Base-by-base conservation (phyloP, 2,888 invertebrate species). In the Brachynemurus nebulosus region DNA sequence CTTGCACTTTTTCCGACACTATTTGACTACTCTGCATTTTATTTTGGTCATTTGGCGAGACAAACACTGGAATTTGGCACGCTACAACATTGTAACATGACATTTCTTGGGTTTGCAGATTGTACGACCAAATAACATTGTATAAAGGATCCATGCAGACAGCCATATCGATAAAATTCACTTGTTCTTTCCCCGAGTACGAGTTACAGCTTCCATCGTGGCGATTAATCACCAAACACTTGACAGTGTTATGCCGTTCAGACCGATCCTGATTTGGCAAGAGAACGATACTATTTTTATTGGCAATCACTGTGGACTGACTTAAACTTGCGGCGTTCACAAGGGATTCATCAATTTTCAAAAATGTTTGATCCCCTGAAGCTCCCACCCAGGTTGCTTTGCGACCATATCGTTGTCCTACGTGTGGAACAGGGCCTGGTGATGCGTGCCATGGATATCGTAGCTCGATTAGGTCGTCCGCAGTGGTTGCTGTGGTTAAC, bases 361-460 rank as follows among this genome's bases (percentile, higher is more conserved):
- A 72, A 59, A 88, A 92, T 2, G 96, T 97, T 65, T 91, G 89
- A 68, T 97, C 96, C 0, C 91, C 93, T n/a, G 89, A 86, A 4
- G 95, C 93, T 1, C 88, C 85, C 12, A 96, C 76, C 91, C 92
- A 93, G 1, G 89, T 88, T 0, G 91, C 96, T 55, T 86, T 76
- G 52, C 90, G 78, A 0, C 92, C 86, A 66, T 82, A 80, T 45
- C 81, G 78, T 0, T 88, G 81, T 0, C 96, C 96, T 36, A 90
- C 74, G 41, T 83, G 80, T 0, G 85, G 80, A 21, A 93, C 79
- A 2, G 76, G 67, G 4, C 77, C 80, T 1, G 91, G 88, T 44
- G 77, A 74, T 19, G 84, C 72, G 59, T 78, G 74, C 80, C 83
- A 80, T 1, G 77, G 69, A 27, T 78, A 61, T 49, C 65, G 52